Evolutionary conservation across 2,797 vertebrate species (phyloP).

Genomic region (Arctocebus calabarensis): DNA sequence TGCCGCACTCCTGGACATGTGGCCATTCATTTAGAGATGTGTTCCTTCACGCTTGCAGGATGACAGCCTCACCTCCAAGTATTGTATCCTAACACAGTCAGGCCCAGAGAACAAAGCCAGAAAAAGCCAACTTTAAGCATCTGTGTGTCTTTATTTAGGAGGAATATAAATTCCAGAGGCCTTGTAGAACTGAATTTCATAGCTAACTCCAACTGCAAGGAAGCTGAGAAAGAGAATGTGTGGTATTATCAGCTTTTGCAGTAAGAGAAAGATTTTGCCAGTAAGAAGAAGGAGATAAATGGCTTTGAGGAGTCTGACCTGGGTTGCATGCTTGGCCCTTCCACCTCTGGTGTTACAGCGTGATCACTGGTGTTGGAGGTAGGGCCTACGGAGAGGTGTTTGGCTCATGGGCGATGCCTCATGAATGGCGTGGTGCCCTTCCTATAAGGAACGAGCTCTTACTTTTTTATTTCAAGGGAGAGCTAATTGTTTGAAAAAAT

Average conservation of each 20-base stretch:
- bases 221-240: not conserved
- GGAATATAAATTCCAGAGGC: not conserved
- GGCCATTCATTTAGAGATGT: not conserved
- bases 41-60: not conserved
- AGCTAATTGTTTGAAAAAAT: not conserved
- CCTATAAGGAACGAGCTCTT: not conserved
- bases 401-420: not conserved
- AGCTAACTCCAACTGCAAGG: not conserved
- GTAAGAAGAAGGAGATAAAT: not conserved
- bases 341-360: not conserved
- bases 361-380: not conserved
- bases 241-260: not conserved
- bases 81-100: not conserved
- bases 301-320: not conserved
- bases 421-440: not conserved
- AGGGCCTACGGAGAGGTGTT: not conserved
- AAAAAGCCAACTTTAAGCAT: not conserved
- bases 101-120: not conserved
- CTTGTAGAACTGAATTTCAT: not conserved
- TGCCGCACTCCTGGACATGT: fast-evolving
- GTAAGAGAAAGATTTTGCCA: not conserved
- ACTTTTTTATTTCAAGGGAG: not conserved
- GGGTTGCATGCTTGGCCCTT: not conserved
- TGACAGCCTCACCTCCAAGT: not conserved
- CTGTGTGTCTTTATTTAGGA: not conserved